Evolutionary conservation across 2,113 vertebrate genomes (phyloP), one percentile per base, ranked within the genome.

Genomic region (Coregonus clupeaformis): DNA sequence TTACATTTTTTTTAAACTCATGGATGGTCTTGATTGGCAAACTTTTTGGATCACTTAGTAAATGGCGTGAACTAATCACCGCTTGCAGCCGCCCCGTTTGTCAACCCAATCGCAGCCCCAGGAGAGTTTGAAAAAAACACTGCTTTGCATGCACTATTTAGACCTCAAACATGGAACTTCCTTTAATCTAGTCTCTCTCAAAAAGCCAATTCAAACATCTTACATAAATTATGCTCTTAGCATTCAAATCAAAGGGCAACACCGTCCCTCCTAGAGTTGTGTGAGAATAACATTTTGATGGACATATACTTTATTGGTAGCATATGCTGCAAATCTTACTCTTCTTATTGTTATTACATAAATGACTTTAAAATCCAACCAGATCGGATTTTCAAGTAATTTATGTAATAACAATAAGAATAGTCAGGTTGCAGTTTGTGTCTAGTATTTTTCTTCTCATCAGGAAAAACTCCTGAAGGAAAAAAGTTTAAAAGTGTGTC

Each of bases 211-310:
- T 93, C 89, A 93, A 92, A 91, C 86, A 86, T 92, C 89, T 91
- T 93, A 91, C 91, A 93, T 93, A 92, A 92, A 92, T 93, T 91
- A 92, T 93, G 92, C 92, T 91, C 88, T 93, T 89, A 91, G 91
- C 90, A 91, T 93, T 92, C 91, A 84, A 92, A 93, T 93, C 91
- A 93, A 93, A 91, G 88, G 81, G 81, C 9, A 80, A 82, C 72
- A 65, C 82, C 76, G 86, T 85, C 76, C 81, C 79, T 84, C 84
- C 86, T 89, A 86, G 74, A 74, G 86, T 88, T 80, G 80, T 84
- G 80, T 88, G 9, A 42, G 36, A 83, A 84, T 84, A 89, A 85
- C 85, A 82, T 88, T 86, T 87, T 92, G 91, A 93, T 90, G 78
- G 89, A 87, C 86, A 85, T 84, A 91, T 83, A 79, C 72, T 83